Evolutionary conservation across 2,888 invertebrate species (phyloP), one percentile per base, ranked within the genome.

Genomic region (Acanthosoma haemorrhoidale): DNA sequence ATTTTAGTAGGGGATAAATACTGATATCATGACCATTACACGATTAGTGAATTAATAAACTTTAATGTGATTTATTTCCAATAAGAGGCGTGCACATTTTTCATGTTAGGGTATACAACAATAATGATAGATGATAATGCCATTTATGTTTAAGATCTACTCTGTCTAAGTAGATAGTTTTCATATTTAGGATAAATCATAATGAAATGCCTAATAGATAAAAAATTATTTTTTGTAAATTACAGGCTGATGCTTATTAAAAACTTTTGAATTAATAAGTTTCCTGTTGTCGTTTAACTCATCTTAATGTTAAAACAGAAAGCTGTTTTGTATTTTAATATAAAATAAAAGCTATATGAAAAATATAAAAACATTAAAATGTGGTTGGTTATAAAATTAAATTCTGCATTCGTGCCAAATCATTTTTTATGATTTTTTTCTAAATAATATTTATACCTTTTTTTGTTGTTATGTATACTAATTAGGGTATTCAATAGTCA

Each of bases 1-100:
- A 61, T 61, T 38, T 61, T 61, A 61, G 61, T 61, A 34, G 8
- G 16, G 34, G 34, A 15, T 16, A 51, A 25, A 18, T 61, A 61
- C 61, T 61, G 21, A 38, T 34, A 61, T 61, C 61, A 61, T 61
- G 36, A 61, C 18, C 13, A 61, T 61, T 36, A 61, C 61, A 61
- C 61, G 21, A 11, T 21, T 36, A 21, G 16, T 36, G 5, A 16
- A 18, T 34, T 21, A 38, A 34, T 61, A 21, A 61, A 36, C 15
- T 59, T 8, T 38, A n/a, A 21, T 61, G 61, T 16, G 36, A 34
- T 61, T 13, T 34, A 61, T 61, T 61, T 61, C 16, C 18, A 31
- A 18, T 32, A 34, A 32, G 16, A 18, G 21, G 34, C 2, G 36
- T 16, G 31, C n/a, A 34, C 36, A 61, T 38, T 61, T 34, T 21